Base-by-base conservation (phyloP, 2,797 vertebrate species). In the Avahi laniger region DNA sequence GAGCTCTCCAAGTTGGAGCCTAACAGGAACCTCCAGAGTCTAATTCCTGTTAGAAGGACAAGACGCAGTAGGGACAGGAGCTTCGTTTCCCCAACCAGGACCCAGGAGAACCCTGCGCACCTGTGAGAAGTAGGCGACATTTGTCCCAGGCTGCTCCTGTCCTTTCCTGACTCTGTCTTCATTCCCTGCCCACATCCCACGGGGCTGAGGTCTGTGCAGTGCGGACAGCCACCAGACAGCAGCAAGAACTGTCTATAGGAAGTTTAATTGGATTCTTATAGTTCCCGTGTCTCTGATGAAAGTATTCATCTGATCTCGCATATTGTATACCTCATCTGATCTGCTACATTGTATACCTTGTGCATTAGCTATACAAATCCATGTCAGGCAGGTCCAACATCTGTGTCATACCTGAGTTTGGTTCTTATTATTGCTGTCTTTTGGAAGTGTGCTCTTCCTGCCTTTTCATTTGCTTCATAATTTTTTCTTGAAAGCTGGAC, bases 121-220 rank as follows among this genome's bases (percentile, higher is more conserved):
- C 75, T 2, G 6, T 35, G 69, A 4, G 86, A 79, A 78, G 59
- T 33, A 59, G 67, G 93, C 59, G 88, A 72, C 24, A 1, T 52
- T 28, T 30, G 11, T 1, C 18, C 67, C 12, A 10, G 46, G 22
- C n/a, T 28, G 5, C 18, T n/a, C 48, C 14, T 1, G 4, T 13
- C 13, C 18, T 10, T 33, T 0, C 0, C 30, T 2, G 43, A 57
- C 1, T 61, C 33, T 17, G 4, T 52, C 12, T n/a, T n/a, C 30
- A 1, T 24, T 38, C 79, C 41, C 41, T 61, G 1, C 1, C 2
- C 10, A 0, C 1, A 8, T 26, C 33, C 63, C 24, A 0, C 0
- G 4, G 20, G 52, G 61, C 22, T 2, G 35, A 20, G 50, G 35
- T 13, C 3, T 15, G 1, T 52, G 43, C 15, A 4, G 22, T 0